Base-by-base conservation (phyloP, 2,888 invertebrate genomes). In the Saturnia pavonia region DNA sequence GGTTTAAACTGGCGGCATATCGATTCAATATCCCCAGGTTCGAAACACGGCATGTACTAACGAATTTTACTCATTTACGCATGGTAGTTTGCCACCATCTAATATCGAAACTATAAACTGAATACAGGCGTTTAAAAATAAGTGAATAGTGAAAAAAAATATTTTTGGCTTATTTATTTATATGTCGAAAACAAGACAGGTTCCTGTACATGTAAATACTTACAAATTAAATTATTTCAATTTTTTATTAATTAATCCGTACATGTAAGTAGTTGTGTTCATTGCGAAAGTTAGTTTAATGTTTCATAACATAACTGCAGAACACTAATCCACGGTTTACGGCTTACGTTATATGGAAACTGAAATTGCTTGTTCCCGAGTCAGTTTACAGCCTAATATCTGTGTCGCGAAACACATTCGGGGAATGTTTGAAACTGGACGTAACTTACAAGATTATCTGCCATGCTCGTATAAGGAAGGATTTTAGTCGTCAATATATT, bases 201-300 rank as follows among this genome's bases (percentile, higher is more conserved):
- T n/a, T n/a, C n/a, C n/a, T n/a, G 1, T 51, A 51, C n/a, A 1
- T n/a, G 51, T n/a, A 6, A 51, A n/a, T 51, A n/a, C 19, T 51
- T 8, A 4, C n/a, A 51, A 51, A 51, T n/a, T n/a, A n/a, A 11
- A 22, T 22, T 11, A 22, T 8, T 6, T 48, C 9, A 54, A 51
- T n/a, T n/a, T 54, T 54, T 54, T 22, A 54, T 54, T 54, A 54
- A 54, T 54, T 54, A 22, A 22, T 9, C 22, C 22, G 22, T 54
- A 54, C 54, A 72, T 73, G 72, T 70, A 42, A 51, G 54, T 25
- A 51, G 43, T 63, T n/a, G 76, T 82, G 84, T 86, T 86, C 80
- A 86, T 85, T 82, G 80, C 82, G 77, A 80, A 87, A 86, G 84
- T 88, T 85, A 77, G 80, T 84, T 84, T 70, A n/a, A 70, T 70